These are phyloP conservation scores for Mus spretus DNA, from an alignment of 2,797 vertebrate genomes.

Conservation along the genomic window DNA sequence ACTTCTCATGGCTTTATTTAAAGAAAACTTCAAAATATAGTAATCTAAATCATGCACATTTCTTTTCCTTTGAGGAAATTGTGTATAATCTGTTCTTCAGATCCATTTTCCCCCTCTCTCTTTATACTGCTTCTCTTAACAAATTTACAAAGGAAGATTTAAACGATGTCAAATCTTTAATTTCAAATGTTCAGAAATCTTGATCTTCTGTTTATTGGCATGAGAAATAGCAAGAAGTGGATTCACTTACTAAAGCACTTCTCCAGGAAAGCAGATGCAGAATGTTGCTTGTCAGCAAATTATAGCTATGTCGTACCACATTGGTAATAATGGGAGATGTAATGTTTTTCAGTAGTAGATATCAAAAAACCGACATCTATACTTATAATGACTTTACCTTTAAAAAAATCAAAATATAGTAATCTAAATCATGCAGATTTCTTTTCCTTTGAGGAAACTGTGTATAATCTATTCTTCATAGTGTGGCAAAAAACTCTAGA, in stretches of 20 bases:
- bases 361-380: not conserved
- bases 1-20: not conserved
- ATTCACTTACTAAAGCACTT: not conserved
- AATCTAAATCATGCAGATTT: too few relatives aligned
- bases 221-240: not conserved
- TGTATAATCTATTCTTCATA: too few relatives aligned
- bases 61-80: not conserved
- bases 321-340: not conserved
- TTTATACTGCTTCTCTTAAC: not conserved
- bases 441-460: too few relatives aligned
- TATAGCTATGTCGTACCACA: not conserved
- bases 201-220: not conserved
- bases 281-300: not conserved
- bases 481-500: not conserved
- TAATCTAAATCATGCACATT: not conserved
- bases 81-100: not conserved
- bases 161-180: not conserved
- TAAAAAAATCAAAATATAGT: not conserved
- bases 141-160: not conserved
- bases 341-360: not conserved
- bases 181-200: conserved; percentile 16
- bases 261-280: not conserved
- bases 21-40: not conserved
- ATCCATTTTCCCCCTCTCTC: not conserved
- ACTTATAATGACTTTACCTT: not conserved